phyloP scores from a whole-genome alignment of 2,888 invertebrate genomes.

The Drosophila kuntzei region DNA sequence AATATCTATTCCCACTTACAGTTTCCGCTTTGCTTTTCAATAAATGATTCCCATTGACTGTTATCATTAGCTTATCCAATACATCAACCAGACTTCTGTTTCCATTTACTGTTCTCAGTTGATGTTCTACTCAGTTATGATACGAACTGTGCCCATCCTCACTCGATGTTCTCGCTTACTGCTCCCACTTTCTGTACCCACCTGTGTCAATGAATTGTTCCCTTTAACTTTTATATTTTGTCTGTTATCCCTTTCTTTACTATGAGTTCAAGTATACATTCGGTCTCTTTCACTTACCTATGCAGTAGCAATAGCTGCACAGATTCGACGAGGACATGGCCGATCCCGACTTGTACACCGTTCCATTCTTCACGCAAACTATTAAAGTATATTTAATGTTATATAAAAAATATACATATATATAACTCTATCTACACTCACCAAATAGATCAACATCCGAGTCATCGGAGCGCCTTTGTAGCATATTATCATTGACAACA shows the following conservation, averaged over 20 bases:
- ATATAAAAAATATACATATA: not conserved
- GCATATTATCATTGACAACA: slow-evolving; percentile 83
- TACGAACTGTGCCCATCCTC: not conserved
- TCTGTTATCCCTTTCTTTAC: not conserved
- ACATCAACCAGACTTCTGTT: not conserved
- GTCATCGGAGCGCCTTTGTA: slow-evolving; percentile 84
- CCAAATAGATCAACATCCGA: slow-evolving; percentile 82
- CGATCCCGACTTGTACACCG: slow-evolving; percentile 86
- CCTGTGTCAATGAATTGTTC: not conserved
- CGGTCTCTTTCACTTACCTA: slow-evolving; percentile 83
- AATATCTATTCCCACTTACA: not conserved
- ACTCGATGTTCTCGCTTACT: not conserved
- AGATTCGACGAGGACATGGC: slow-evolving; percentile 92
- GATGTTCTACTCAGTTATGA: not conserved
- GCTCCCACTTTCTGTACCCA: not conserved
- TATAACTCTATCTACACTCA: slow-evolving; percentile 33
- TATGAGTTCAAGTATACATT: not conserved
- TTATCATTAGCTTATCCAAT: not conserved
- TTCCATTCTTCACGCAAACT: slow-evolving; percentile 85
- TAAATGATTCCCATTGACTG: not conserved
- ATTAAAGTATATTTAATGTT: not conserved
- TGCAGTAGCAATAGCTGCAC: slow-evolving; percentile 96
- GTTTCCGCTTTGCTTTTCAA: not conserved
- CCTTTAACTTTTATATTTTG: not conserved
- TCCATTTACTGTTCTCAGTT: not conserved